phyloP scores from a whole-genome alignment of 2,888 invertebrate genomes.

The Seira ritae region DNA sequence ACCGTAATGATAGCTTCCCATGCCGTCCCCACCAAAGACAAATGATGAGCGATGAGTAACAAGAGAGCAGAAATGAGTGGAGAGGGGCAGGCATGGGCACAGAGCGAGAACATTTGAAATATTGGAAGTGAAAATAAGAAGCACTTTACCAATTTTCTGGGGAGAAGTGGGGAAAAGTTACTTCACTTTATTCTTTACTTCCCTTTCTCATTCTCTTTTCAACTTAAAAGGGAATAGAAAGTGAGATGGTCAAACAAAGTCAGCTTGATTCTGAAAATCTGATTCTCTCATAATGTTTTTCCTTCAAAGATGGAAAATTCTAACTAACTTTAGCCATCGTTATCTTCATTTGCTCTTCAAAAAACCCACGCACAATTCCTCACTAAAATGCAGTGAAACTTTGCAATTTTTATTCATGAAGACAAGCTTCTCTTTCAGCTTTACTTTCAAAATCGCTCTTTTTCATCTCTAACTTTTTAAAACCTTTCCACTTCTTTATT shows the following conservation, averaged over 20 bases:
- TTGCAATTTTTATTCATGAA: background rate
- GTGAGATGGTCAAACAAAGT: too few species aligned
- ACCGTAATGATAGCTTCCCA: slow-evolving; percentile 46
- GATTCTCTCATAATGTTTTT: too few species aligned
- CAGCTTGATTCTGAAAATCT: too few species aligned
- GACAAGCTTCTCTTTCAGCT: too few species aligned
- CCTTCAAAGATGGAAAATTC: too few species aligned
- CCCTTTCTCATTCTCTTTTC: background rate
- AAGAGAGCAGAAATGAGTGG: slow-evolving; percentile 36
- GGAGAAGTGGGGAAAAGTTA: slow-evolving; percentile 29
- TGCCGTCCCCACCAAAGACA: slow-evolving; percentile 41
- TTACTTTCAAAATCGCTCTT: background rate
- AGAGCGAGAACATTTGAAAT: background rate
- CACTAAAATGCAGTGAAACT: background rate
- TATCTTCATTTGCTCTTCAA: background rate
- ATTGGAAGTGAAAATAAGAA: background rate
- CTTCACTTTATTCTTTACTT: slow-evolving; percentile 54
- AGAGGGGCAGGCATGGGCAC: background rate
- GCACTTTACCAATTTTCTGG: slow-evolving; percentile 47
- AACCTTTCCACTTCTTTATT: background rate
- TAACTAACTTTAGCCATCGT: too few species aligned
- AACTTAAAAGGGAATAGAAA: background rate
- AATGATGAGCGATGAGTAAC: slow-evolving; percentile 53
- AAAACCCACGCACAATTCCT: too few species aligned
- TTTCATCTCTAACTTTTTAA: background rate